These are phyloP conservation scores for Sciurus niger DNA, from an alignment of 2,113 vertebrate species.

Conservation along the genomic window DNA sequence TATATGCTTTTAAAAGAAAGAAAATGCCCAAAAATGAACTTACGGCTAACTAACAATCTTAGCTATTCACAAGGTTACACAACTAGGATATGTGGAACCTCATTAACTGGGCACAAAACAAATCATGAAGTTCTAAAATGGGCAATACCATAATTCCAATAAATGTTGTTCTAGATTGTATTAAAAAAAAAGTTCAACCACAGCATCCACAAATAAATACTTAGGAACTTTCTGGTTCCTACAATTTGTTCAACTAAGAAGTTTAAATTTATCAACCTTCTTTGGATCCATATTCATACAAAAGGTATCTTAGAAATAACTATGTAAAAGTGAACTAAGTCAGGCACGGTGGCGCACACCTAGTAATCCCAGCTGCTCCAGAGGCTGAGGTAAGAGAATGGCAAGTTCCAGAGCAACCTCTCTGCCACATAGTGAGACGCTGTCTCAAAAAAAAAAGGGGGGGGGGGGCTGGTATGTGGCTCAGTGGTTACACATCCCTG, in stretches of 20 bases:
- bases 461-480: no score
- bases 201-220: neutral
- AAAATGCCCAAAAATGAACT: neutral
- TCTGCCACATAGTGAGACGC: no score
- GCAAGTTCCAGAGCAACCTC: no score
- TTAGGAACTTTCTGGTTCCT: neutral
- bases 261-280: neutral
- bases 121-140: neutral
- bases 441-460: no score
- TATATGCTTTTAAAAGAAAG: neutral
- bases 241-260: slow-evolving; percentile 24
- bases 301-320: neutral
- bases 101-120: neutral
- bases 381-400: no score
- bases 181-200: neutral
- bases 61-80: neutral
- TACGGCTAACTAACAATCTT: slow-evolving; percentile 21
- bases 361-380: no score
- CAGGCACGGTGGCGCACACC: no score
- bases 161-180: neutral
- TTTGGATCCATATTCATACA: slow-evolving; percentile 13
- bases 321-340: neutral
- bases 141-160: neutral
- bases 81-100: neutral
- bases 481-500: no score